Base-by-base conservation (phyloP, 2,888 invertebrate species). In the Noctua fimbriata region DNA sequence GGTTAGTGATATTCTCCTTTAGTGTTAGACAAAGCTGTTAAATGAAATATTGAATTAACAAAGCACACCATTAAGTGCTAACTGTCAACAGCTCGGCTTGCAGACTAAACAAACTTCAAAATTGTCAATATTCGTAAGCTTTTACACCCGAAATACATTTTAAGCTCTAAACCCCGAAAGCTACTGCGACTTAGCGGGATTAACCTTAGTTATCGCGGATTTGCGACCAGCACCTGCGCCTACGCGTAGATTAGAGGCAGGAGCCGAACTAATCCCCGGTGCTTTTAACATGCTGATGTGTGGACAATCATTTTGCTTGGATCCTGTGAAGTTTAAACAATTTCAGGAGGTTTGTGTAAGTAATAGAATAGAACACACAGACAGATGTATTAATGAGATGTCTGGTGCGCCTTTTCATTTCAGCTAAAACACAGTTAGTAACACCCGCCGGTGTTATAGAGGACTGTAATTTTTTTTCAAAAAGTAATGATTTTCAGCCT, bases 201-300 rank as follows among this genome's bases (percentile, higher is more conserved):
- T 83, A 86, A 79, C 63, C 73, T 73, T 71, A 86, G 83, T 86
- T 83, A 84, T 73, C 73, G 73, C 73, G 67, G 84, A 70, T 84
- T 83, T 58, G 36, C 49, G 83, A n/a, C 73, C 63, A 69, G 21
- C 78, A 86, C 83, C 79, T 84, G 87, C 36, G 84, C 73, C 77
- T 83, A 76, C 69, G 73, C 70, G 63, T 24, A 47, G 77, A 86
- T 86, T 86, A 81, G 14, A 24, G 36, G 12, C 69, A 63, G 14
- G 44, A 69, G 28, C 52, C 36, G 32, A 6, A 9, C 24, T 86
- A 82, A 74, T 77, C 73, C 52, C 1, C 47, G 12, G 36, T 28
- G 66, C 70, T 67, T 73, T 52, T 58, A 73, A 36, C 58, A 60
- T 58, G 58, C 24, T 73, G 70, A 75, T 41, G 32, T 52, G 58